Base-by-base conservation (phyloP, 2,797 vertebrate species). In the Gallirallus australis region DNA sequence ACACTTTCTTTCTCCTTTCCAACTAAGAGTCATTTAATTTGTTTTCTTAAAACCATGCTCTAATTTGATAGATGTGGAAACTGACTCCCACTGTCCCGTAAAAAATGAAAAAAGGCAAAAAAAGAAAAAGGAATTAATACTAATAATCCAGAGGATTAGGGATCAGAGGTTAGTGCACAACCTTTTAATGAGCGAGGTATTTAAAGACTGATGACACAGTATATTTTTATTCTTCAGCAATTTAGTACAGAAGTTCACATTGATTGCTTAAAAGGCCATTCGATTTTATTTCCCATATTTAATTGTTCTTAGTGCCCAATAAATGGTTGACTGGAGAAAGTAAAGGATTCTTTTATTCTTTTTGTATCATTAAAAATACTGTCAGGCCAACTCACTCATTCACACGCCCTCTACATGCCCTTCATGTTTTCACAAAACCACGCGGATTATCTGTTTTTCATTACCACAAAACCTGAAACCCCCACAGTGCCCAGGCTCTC, bases 181-280 rank as follows among this genome's bases (percentile, higher is more conserved):
- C 95, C 95, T 95, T 97, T 97, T 97, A 98, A 97, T 95, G 96
- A 96, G 94, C 5, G 1, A 97, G 95, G 96, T 96, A 98, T 97
- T 98, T 98, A 97, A 98, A 97, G 97, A 97, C 94, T 97, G 97
- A 98, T 98, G 97, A 97, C 97, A 97, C 82, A 90, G 94, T 96
- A 59, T 95, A 97, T 98, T 98, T 98, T 97, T 96, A 97, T 96
- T 98, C 96, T 94, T 96, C 91, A 59, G 94, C 97, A 97, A 98
- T 98, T 98, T 97, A 97, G 97, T 97, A 97, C 97, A 98, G 97
- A 97, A 98, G 97, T 98, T 98, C 97, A 98, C 96, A 97, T 97
- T 97, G 98, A 98, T 97, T 97, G 91, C 96, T 97, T 97, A 97
- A 97, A 97, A 97, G 95, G 95, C 97, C 91, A 95, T 95, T 97